Evolutionary conservation across 2,888 invertebrate genomes (phyloP).

Genomic region (Hyles lineata): DNA sequence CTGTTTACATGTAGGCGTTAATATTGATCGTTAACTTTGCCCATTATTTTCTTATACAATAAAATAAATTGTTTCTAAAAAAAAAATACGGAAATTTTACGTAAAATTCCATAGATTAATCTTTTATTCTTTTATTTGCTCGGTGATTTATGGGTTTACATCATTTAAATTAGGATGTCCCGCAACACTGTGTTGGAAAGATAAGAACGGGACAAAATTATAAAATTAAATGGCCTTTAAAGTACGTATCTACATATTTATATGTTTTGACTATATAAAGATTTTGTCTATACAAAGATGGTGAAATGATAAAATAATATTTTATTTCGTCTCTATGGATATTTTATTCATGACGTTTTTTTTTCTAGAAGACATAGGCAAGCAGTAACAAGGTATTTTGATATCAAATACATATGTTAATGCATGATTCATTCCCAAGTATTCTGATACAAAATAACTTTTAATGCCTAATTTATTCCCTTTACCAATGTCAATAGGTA

Average conservation of each 20-base stretch:
- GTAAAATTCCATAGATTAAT: background rate
- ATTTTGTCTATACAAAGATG: slow-evolving; percentile 20
- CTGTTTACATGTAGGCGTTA: background rate
- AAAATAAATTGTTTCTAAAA: background rate
- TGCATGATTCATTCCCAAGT: too few relatives aligned
- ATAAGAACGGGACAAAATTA: slow-evolving; percentile 19
- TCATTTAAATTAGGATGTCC: background rate
- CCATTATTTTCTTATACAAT: background rate
- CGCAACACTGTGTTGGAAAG: slow-evolving; percentile 10
- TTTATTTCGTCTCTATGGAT: background rate
- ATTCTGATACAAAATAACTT: background rate
- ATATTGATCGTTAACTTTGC: background rate
- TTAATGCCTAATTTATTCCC: too few relatives aligned
- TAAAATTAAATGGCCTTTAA: slow-evolving; percentile 8
- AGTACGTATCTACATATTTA: slow-evolving; percentile 22
- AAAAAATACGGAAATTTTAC: background rate
- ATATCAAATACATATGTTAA: too few relatives aligned
- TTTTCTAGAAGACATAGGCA: too few relatives aligned
- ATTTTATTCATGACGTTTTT: too few relatives aligned
- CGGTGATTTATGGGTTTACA: slow-evolving; percentile 15
- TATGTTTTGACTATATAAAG: slow-evolving; percentile 22
- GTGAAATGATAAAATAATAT: slow-evolving; percentile 19
- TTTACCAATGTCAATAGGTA: too few relatives aligned
- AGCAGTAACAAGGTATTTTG: too few relatives aligned
- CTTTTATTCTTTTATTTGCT: slow-evolving; percentile 8